Conservation (phyloP, 2,888 invertebrate genomes). For the Aphodius sticticus region DNA sequence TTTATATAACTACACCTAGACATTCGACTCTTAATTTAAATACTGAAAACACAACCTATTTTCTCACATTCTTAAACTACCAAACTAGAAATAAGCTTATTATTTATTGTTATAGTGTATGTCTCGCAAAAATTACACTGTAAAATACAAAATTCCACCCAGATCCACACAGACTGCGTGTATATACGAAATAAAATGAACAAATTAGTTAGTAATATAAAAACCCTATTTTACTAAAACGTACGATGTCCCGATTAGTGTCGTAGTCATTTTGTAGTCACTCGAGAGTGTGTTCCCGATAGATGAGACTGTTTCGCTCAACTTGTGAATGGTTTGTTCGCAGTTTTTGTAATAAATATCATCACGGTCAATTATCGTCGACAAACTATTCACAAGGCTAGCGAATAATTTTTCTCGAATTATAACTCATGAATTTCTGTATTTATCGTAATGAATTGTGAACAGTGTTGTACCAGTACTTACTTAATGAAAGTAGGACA, state of each 20-base stretch:
- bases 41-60: background rate
- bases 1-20: background rate
- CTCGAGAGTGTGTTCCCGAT: background rate
- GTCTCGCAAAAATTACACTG: background rate
- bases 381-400: background rate
- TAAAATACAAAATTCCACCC: background rate
- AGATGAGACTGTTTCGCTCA: background rate
- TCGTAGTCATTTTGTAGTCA: background rate
- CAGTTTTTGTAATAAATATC: background rate
- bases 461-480: slow-evolving; percentile 21
- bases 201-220: background rate
- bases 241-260: background rate
- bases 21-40: background rate
- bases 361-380: background rate
- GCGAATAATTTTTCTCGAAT: slow-evolving; percentile 4
- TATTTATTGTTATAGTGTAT: background rate
- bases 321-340: background rate
- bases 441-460: slow-evolving; percentile 8
- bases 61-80: background rate
- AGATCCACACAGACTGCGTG: background rate
- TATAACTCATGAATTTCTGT: slow-evolving; percentile 8
- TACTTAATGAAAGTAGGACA: slow-evolving; percentile 22
- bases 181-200: background rate
- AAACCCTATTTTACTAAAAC: background rate
- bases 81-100: background rate